Conservation (phyloP, 2,113 vertebrate genomes). For the Crotalus viridis region DNA sequence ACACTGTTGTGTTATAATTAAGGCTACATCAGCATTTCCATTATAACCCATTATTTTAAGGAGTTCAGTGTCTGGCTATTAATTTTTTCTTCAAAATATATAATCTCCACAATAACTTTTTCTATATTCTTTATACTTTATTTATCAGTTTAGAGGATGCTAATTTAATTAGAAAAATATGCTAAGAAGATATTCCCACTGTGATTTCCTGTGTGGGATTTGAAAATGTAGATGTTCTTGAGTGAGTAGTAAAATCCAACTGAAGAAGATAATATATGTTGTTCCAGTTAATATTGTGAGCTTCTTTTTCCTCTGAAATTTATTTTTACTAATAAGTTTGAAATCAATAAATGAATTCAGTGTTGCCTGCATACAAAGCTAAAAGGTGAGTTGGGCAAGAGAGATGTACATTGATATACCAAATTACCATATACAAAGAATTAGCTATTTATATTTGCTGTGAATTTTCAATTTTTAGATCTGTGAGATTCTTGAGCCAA, state of each 20-base stretch:
- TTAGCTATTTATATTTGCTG: not conserved
- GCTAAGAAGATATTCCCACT: not conserved
- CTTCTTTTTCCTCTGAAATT: not conserved
- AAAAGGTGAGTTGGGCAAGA: not conserved
- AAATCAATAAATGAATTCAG: not conserved
- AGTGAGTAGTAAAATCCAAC: not conserved
- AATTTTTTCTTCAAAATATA: conserved; percentile 11
- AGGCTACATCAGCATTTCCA: conserved; percentile 17
- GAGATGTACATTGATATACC: not conserved
- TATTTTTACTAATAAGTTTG: not conserved
- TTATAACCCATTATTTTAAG: conserved; percentile 12
- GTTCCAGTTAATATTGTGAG: not conserved
- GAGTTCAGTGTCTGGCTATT: conserved; percentile 17
- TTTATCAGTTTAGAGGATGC: conserved; percentile 16
- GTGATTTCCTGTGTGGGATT: conserved; percentile 2
- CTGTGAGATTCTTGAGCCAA: not conserved
- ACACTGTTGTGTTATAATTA: not conserved
- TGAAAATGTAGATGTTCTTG: not conserved
- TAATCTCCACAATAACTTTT: conserved; percentile 28
- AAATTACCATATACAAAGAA: not conserved
- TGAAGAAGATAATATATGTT: not conserved
- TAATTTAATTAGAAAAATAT: conserved; percentile 27
- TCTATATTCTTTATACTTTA: conserved; percentile 20
- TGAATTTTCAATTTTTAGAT: not conserved
- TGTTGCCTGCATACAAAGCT: not conserved